Conservation (phyloP, 2,797 vertebrate genomes). For the Phoebastria nigripes region DNA sequence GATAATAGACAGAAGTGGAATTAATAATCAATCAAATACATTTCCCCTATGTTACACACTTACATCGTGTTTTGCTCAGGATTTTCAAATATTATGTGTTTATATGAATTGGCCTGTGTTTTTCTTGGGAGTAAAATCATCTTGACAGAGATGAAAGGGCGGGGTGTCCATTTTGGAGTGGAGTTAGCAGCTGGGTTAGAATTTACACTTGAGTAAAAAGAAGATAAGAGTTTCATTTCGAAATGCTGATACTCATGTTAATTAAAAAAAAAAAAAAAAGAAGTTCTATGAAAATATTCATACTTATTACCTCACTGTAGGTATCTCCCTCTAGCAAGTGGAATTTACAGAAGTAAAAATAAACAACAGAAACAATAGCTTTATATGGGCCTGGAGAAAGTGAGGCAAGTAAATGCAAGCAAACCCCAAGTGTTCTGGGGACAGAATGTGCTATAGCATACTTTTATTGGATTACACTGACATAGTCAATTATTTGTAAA, state of each 20-base stretch:
- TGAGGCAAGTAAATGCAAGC: background rate
- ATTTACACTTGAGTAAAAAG: background rate
- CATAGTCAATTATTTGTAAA: background rate
- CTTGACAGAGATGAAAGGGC: background rate
- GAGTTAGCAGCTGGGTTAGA: background rate
- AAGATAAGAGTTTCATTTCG: background rate
- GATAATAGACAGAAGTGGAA: background rate
- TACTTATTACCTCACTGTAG: background rate
- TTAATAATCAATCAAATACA: background rate
- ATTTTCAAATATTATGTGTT: background rate
- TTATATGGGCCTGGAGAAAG: background rate
- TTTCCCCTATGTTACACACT: background rate
- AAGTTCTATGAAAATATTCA: background rate
- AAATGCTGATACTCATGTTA: background rate
- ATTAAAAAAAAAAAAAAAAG: background rate
- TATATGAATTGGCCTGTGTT: background rate
- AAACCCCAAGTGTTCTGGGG: background rate
- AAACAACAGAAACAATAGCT: background rate
- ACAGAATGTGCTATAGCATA: background rate
- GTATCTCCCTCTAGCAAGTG: background rate
- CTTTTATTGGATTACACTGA: background rate
- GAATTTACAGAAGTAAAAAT: background rate
- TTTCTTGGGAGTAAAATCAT: background rate
- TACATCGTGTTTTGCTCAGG: background rate
- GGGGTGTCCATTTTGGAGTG: background rate